Percentiles rank a stretch among this genome's conserved stretches.
Evolutionary conservation across 2,797 vertebrate species (phyloP).

Genomic region (Gymnothorax javanicus): DNA sequence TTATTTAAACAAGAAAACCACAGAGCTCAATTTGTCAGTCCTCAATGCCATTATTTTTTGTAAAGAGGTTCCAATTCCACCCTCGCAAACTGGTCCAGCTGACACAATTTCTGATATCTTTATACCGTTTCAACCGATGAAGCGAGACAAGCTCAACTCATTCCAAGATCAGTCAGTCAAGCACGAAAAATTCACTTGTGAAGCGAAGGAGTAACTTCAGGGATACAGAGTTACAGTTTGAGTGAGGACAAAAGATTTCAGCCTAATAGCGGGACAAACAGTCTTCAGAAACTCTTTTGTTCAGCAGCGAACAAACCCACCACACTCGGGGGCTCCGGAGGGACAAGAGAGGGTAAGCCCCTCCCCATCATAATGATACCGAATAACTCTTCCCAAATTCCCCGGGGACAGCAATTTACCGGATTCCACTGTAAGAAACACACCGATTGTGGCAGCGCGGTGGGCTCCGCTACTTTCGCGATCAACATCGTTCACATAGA

Average conservation of each 20-base stretch:
- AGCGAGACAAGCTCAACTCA: no score
- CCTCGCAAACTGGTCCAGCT: no score
- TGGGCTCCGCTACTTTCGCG: conserved; percentile 12
- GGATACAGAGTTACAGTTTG: no score
- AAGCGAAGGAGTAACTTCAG: no score
- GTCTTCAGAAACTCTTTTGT: no score
- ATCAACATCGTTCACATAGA: neutral
- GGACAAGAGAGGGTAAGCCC: neutral
- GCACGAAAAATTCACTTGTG: no score
- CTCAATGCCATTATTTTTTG: neutral
- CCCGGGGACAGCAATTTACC: neutral
- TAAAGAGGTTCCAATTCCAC: no score
- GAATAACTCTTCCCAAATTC: neutral
- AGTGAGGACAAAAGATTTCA: no score
- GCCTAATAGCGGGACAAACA: no score
- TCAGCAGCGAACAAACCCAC: neutral
- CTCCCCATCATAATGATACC: neutral
- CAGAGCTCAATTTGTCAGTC: neutral
- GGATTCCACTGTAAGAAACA: neutral
- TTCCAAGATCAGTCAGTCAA: no score
- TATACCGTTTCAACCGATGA: no score
- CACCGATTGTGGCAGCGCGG: neutral
- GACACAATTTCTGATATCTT: no score
- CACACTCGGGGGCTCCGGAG: neutral
- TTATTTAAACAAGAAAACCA: neutral